Conservation (phyloP, 2,888 invertebrate species). For the Melitaea athalia region DNA sequence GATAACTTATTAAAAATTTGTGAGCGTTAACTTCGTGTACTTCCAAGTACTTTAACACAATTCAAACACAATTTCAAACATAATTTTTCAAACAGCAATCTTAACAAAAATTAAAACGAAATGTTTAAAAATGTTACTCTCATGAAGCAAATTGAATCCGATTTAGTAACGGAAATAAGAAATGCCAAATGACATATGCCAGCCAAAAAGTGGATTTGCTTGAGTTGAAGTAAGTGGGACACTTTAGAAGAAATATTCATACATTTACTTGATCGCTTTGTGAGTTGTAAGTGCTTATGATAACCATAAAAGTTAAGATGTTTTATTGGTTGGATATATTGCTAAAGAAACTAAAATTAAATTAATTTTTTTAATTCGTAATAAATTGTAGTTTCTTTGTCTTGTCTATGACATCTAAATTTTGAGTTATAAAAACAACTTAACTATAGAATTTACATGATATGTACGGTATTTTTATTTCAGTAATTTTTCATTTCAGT, state of each 20-base stretch:
- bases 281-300: background rate
- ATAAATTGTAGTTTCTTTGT: too few relatives aligned
- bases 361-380: too few relatives aligned
- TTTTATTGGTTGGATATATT: background rate
- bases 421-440: too few relatives aligned
- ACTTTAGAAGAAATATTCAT: background rate
- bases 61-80: too few relatives aligned
- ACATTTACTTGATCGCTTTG: background rate
- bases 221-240: constrained; percentile 7
- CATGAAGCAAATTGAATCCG: constrained; percentile 33
- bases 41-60: too few relatives aligned
- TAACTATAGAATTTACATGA: too few relatives aligned
- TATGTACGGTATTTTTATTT: too few relatives aligned
- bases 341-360: too few relatives aligned
- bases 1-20: too few relatives aligned
- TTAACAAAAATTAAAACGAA: background rate
- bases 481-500: too few relatives aligned
- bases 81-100: background rate
- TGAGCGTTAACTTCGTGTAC: too few relatives aligned
- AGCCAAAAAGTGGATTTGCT: constrained; percentile 37
- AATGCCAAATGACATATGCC: constrained; percentile 39
- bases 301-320: background rate
- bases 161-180: constrained; percentile 43
- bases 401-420: too few relatives aligned
- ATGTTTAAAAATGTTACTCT: constrained; percentile 5